Base-by-base conservation (phyloP, 2,888 invertebrate species). In the Drosophila emarginata region DNA sequence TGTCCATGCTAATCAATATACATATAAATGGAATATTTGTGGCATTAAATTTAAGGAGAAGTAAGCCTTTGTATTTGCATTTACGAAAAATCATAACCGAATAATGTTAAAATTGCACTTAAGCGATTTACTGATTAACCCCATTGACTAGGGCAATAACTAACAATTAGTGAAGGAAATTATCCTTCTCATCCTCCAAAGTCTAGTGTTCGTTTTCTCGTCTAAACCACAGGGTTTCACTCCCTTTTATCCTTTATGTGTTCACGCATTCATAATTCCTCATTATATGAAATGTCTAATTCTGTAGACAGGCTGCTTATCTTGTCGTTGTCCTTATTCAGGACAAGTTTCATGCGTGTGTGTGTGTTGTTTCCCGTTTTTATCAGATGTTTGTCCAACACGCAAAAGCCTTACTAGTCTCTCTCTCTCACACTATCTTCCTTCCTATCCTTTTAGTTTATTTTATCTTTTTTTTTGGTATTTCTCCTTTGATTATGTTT, bases 231-330 rank as follows among this genome's bases (percentile, higher is more conserved):
- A 32, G 32, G 7, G 32, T 32, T 32, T 32, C 32, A 36, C 45
- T 21, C 37, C 21, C 50, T 58, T 61, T 64, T 67, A 69, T 66
- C 72, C 64, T 65, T 81, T 61, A 60, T 69, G 57, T 45, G 56
- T 57, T 60, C 37, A 51, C 56, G 65, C 70, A 85, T 74, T 82
- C 81, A 80, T 84, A 87, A 81, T 79, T 82, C 67, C 87, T 84
- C 76, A 82, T 82, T 84, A 84, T 71, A 72, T 52, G 37, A 54
- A 61, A 54, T 36, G 54, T 73, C 73, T 74, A 58, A 51, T 50
- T 57, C 59, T 28, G 69, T 28, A 40, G 51, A 56, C 56, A 56
- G 40, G 59, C 59, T 50, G 66, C 62, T 61, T 61, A 15, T 62
- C 45, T 52, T 28, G 32, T 14, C 11, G 5, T 14, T 15, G 14